Evolutionary conservation across 2,113 vertebrate genomes (phyloP).

Genomic region (Notarius quadriscutis): DNA sequence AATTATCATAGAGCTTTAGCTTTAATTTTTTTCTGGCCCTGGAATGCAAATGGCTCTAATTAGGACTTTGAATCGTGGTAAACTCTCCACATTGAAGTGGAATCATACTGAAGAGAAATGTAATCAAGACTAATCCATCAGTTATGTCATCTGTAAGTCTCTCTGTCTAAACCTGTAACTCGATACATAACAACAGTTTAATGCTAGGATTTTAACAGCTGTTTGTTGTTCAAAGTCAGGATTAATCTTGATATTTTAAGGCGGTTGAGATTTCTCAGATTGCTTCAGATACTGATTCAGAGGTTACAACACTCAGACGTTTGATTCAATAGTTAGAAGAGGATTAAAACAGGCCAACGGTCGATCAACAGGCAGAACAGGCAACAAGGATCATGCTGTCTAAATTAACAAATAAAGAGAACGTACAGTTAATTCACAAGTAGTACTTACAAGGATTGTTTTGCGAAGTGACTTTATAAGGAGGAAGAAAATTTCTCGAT

Average conservation of each 20-base stretch:
- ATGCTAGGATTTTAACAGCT: not conserved
- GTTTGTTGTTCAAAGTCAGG: not conserved
- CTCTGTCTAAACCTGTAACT: slow-evolving; percentile 1
- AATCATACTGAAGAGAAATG: slow-evolving; percentile 26
- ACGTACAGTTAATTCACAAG: slow-evolving; percentile 13
- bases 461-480: not conserved
- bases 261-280: not conserved
- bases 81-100: not conserved
- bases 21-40: not conserved
- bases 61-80: slow-evolving; percentile 2
- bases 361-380: not conserved
- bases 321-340: not conserved
- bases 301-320: not conserved
- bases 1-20: slow-evolving; percentile 8
- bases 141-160: slow-evolving; percentile 15
- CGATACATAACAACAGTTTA: not conserved
- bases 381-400: not conserved
- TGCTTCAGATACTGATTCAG: not conserved
- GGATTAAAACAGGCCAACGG: slow-evolving; percentile 2
- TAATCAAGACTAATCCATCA: slow-evolving; percentile 26
- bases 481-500: not conserved
- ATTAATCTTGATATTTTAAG: not conserved
- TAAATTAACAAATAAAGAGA: not conserved
- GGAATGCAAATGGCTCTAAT: slow-evolving; percentile 29
- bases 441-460: not conserved